A percentile compares a stretch with the other conserved stretches of the same genome.
phyloP scores from a whole-genome alignment of 2,113 vertebrate genomes.

The Smithornis capensis region DNA sequence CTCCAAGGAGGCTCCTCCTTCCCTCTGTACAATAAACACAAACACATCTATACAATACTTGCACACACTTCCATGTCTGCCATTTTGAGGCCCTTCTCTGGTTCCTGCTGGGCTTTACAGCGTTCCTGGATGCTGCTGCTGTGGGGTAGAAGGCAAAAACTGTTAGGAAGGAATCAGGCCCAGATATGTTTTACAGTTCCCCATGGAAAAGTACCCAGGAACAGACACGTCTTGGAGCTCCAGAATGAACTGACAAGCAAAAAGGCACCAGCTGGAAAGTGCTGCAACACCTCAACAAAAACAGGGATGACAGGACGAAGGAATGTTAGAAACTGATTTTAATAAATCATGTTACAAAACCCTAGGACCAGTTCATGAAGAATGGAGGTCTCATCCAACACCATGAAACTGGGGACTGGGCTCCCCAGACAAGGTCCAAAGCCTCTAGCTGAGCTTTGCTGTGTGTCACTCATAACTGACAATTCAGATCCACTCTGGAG shows the following conservation, averaged over 20 bases:
- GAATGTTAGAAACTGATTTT: conserved; percentile 36
- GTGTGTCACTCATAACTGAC: neutral
- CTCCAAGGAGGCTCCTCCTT: neutral
- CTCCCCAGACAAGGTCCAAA: neutral
- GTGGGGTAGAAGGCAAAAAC: neutral
- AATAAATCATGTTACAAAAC: conserved; percentile 54
- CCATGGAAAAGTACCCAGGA: neutral
- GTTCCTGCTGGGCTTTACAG: neutral
- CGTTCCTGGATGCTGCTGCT: neutral
- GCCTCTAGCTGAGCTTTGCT: neutral
- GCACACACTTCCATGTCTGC: neutral
- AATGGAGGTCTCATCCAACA: neutral
- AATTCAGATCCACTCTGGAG: neutral
- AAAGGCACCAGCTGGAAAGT: neutral
- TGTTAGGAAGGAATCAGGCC: neutral
- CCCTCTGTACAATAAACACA: neutral
- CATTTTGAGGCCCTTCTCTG: neutral
- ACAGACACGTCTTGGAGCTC: neutral
- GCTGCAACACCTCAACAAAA: neutral
- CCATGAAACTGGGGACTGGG: neutral
- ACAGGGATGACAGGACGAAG: neutral
- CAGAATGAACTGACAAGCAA: neutral
- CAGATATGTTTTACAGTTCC: neutral
- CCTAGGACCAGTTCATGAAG: neutral
- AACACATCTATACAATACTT: neutral